phyloP scores from a whole-genome alignment of 1,140 invertebrate genomes.

The Wasmannia auropunctata region DNA sequence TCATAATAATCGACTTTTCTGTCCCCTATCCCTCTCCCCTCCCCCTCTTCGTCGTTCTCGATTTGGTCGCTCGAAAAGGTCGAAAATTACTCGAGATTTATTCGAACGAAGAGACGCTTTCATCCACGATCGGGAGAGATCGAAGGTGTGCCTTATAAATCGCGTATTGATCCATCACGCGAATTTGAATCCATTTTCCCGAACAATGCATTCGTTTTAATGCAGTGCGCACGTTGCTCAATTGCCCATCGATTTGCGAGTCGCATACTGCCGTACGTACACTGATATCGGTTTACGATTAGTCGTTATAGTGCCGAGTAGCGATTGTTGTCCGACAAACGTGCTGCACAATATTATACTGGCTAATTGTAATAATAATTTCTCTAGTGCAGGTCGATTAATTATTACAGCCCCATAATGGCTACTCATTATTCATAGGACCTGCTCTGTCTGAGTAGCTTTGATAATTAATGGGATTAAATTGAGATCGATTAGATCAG shows the following conservation, averaged over 20 bases:
- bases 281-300: slow-evolving; percentile 52
- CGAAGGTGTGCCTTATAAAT: slow-evolving; percentile 18
- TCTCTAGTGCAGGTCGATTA: neutral
- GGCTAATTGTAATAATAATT: slow-evolving; percentile 43
- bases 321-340: slow-evolving; percentile 30
- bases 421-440: neutral
- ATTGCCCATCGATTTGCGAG: slow-evolving; percentile 41
- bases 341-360: slow-evolving; percentile 8
- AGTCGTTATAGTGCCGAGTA: slow-evolving; percentile 9
- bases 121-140: neutral
- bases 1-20: slow-evolving; percentile 63
- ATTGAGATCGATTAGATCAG: neutral
- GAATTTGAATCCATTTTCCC: slow-evolving; percentile 22
- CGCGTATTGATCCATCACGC: slow-evolving; percentile 13
- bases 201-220: slow-evolving; percentile 44
- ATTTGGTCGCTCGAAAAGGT: slow-evolving; percentile 33
- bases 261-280: neutral
- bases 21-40: no score
- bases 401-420: neutral
- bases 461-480: neutral
- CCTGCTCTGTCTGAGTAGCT: neutral
- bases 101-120: slow-evolving; percentile 2
- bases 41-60: neutral
- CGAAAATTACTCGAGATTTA: slow-evolving; percentile 43
- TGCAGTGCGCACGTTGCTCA: slow-evolving; percentile 36